Conservation (phyloP, 1,140 invertebrate species). For the Dendroctonus valens region DNA sequence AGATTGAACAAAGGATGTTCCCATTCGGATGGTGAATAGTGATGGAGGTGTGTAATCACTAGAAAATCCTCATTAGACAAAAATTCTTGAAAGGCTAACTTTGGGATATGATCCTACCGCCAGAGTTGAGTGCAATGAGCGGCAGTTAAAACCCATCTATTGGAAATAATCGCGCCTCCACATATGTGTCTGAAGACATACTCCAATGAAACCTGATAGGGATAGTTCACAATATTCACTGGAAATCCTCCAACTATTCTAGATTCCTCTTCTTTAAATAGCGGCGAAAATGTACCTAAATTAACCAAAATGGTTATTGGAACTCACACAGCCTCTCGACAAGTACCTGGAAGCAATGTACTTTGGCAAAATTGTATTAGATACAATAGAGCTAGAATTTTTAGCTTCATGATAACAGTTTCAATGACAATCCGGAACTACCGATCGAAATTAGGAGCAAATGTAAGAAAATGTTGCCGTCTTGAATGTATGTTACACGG, state of each 20-base stretch:
- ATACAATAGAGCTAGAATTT: too few species aligned
- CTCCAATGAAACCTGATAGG: conserved; percentile 21
- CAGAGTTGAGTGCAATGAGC: conserved; percentile 18
- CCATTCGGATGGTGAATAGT: background rate
- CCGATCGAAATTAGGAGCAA: too few species aligned
- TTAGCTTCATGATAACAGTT: too few species aligned
- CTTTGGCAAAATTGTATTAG: too few species aligned
- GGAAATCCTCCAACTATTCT: conserved; percentile 19
- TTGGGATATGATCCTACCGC: background rate
- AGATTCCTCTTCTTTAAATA: background rate
- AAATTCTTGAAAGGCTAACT: background rate
- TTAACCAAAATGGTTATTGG: too few species aligned
- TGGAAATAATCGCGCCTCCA: conserved; percentile 15
- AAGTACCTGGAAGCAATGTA: too few species aligned
- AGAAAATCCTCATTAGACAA: background rate
- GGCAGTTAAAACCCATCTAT: conserved; percentile 13
- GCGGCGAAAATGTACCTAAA: too few species aligned
- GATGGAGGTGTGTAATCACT: background rate
- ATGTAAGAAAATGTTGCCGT: too few species aligned
- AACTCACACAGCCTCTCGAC: too few species aligned
- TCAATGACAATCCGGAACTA: too few species aligned
- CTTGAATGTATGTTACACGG: too few species aligned
- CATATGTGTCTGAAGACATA: conserved; percentile 20
- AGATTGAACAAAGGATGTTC: background rate
- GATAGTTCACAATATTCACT: conserved; percentile 16